A percentile compares a stretch with the other conserved stretches of the same genome.
phyloP scores from a whole-genome alignment of 2,888 invertebrate species.

The Cryptus armator region DNA sequence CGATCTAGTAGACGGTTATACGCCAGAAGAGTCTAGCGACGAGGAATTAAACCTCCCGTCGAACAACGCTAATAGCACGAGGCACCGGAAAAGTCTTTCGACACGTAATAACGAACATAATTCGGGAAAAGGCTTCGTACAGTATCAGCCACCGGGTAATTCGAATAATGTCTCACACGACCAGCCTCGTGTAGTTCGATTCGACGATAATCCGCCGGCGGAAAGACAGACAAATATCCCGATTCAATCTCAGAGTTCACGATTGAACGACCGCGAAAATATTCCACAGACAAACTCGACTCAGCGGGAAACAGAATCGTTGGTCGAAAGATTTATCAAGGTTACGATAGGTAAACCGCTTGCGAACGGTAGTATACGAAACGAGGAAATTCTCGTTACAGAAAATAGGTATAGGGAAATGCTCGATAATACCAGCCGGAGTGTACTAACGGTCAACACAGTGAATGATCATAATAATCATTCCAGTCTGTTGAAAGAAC shows the following conservation, averaged over 20 bases:
- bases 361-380: not conserved
- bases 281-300: not conserved
- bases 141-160: not conserved
- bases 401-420: constrained; percentile 13
- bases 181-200: constrained; percentile 3
- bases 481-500: not conserved
- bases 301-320: not conserved
- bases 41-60: constrained; percentile 1
- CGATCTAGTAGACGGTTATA: not conserved
- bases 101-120: not conserved
- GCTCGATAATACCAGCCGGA: not conserved
- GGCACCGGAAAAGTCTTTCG: not conserved
- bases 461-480: not conserved
- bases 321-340: not conserved
- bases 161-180: not conserved
- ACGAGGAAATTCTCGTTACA: constrained; percentile 30
- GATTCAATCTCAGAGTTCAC: not conserved
- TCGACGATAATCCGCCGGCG: not conserved
- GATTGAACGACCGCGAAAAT: not conserved
- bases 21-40: not conserved
- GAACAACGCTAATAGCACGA: not conserved
- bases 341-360: constrained; percentile 6
- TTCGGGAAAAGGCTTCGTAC: not conserved
- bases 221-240: not conserved
- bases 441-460: not conserved